A percentile compares a stretch with the other conserved stretches of the same genome.
Evolutionary conservation across 2,888 invertebrate species (phyloP).

Genomic region (Kryphioiulus occultus): DNA sequence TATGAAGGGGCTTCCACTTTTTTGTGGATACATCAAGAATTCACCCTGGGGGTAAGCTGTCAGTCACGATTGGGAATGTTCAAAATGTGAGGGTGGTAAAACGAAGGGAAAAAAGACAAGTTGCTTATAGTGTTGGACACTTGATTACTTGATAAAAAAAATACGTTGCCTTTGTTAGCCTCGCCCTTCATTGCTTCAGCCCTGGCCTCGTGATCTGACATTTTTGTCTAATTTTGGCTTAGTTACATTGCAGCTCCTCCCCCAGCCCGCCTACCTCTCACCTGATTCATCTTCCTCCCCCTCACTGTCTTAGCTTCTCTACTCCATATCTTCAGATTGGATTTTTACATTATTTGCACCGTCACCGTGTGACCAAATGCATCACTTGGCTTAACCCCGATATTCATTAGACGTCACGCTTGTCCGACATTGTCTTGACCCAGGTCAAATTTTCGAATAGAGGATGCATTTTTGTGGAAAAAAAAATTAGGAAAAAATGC

Average conservation of each 20-base stretch:
- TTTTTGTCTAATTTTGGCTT: background rate
- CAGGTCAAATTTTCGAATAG: constrained; percentile 11
- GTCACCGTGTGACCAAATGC: constrained; percentile 28
- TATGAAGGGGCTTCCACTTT: background rate
- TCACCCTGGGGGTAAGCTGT: background rate
- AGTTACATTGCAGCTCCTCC: background rate
- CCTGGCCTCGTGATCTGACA: constrained; percentile 13
- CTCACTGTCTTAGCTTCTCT: background rate
- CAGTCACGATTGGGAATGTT: constrained; percentile 36
- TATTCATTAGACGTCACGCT: constrained; percentile 39
- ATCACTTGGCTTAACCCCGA: constrained; percentile 8
- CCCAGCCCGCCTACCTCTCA: background rate
- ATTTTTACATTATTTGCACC: background rate
- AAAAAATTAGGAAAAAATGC: constrained; percentile 2
- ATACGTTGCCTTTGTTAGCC: constrained; percentile 1
- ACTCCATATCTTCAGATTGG: background rate
- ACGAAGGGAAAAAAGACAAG: background rate
- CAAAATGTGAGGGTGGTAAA: constrained; percentile 11
- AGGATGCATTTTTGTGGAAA: background rate
- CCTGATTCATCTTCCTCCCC: background rate
- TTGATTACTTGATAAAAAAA: background rate
- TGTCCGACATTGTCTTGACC: constrained; percentile 29
- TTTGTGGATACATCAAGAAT: background rate
- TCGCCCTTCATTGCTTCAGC: constrained; percentile 13
- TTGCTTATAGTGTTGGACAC: background rate